Evolutionary conservation across 2,888 invertebrate species (phyloP), one percentile per base, ranked within the genome.

Genomic region (Drosophila borborema): DNA sequence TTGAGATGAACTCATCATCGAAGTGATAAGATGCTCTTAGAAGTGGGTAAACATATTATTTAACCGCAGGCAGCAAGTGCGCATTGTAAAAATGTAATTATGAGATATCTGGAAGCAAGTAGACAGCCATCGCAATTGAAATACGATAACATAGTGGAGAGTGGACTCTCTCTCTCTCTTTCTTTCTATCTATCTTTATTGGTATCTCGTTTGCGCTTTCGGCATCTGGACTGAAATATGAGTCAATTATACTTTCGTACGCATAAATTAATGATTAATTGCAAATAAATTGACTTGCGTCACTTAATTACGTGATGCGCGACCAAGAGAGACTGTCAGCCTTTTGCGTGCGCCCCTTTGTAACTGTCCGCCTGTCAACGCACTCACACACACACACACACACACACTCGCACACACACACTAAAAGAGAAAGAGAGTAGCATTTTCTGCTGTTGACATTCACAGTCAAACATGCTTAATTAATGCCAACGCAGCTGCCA

Each of bases 241-340:
- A 86, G 87, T 81, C 86, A 86, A 89, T 86, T 86, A 86, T 89
- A 84, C 73, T 89, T 84, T 77, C 79, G 86, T 82, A 85, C 81
- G 86, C 80, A 88, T 86, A 89, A 91, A 90, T 91, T 89, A 90
- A 90, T 90, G 90, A 91, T 91, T 88, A 91, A 91, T 91, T 91
- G 89, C 82, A 81, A 91, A 90, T 90, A 89, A 91, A 91, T 91
- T 90, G 89, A 89, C 90, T 91, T 91, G 91, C 87, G 91, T 86
- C 89, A 87, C 89, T 89, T 89, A 89, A 91, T 86, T 87, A 83
- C 83, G 76, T 77, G 53, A 66, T 75, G 60, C 61, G 72, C 69
- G 74, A 62, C 83, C 76, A 69, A 72, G 62, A 72, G 62, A 59
- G 72, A 49, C 77, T 74, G 71, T 72, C 76, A 76, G 54, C 49